Evolutionary conservation across 2,113 vertebrate species (phyloP).

Genomic region (Nerophis ophidion): DNA sequence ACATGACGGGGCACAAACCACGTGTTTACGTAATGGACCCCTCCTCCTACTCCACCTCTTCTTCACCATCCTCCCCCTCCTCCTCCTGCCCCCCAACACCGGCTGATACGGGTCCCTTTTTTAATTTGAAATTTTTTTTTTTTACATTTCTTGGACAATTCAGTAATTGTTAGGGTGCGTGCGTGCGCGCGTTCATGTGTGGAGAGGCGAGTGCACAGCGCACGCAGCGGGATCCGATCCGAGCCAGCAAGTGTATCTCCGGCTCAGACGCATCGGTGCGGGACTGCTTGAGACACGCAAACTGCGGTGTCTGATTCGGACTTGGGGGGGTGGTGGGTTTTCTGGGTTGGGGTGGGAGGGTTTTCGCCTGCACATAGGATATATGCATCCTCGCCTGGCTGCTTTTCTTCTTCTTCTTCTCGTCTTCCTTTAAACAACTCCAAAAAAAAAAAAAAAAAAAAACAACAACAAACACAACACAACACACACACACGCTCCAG

Average conservation of each 20-base stretch:
- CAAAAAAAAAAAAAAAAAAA: slow-evolving; percentile 75
- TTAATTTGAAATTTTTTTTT: not conserved
- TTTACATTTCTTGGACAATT: too few species aligned
- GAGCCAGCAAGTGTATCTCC: slow-evolving; percentile 41
- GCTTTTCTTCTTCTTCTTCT: slow-evolving; percentile 65
- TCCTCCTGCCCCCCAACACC: slow-evolving; percentile 75
- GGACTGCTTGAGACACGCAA: slow-evolving; percentile 51
- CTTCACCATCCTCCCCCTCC: slow-evolving; percentile 79
- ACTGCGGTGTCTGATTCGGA: slow-evolving; percentile 70
- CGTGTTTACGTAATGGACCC: slow-evolving; percentile 90
- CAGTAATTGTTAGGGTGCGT: too few species aligned
- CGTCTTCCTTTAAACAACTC: slow-evolving; percentile 29
- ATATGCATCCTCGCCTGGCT: slow-evolving; percentile 82
- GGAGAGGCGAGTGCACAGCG: not conserved
- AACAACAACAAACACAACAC: too few species aligned
- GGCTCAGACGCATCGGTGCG: slow-evolving; percentile 70
- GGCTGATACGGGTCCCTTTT: slow-evolving; percentile 57
- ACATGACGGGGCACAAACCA: slow-evolving; percentile 81
- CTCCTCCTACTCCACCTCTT: slow-evolving; percentile 76
- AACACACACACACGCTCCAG: too few species aligned
- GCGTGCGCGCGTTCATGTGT: not conserved
- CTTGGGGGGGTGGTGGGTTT: slow-evolving; percentile 82
- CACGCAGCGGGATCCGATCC: not conserved
- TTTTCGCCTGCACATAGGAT: slow-evolving; percentile 80
- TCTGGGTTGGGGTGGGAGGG: too few species aligned